phyloP scores from a whole-genome alignment of 1,140 invertebrate genomes.

The Paraescarpia echinospica region DNA sequence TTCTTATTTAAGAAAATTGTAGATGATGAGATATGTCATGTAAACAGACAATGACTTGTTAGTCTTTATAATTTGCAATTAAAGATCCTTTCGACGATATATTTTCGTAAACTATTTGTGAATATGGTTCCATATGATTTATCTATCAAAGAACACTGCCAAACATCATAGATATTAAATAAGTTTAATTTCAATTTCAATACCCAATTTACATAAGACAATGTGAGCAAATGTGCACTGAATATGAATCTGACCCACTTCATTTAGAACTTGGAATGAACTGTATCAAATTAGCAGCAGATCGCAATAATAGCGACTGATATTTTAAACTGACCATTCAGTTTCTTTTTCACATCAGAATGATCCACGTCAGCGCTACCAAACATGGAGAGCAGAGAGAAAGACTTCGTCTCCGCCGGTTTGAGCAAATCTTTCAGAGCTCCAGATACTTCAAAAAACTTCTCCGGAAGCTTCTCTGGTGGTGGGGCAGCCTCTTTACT shows the following conservation, averaged over 20 bases:
- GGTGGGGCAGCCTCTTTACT: conserved; percentile 21
- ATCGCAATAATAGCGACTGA: background rate
- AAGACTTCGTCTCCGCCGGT: background rate
- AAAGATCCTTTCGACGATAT: background rate
- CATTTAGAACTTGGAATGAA: background rate
- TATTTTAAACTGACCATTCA: background rate
- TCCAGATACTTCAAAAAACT: conserved; percentile 36
- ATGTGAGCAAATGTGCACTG: background rate
- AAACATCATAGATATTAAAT: background rate
- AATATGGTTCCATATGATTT: background rate
- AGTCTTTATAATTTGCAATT: too few relatives aligned
- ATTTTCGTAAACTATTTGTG: background rate
- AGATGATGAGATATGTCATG: too few relatives aligned
- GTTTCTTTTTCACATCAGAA: background rate
- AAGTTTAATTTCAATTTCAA: too few relatives aligned
- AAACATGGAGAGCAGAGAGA: background rate
- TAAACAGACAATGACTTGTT: too few relatives aligned
- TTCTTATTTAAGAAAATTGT: background rate
- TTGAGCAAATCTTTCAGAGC: conserved; percentile 32
- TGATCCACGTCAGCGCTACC: background rate
- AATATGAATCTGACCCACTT: background rate
- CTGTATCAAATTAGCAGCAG: background rate
- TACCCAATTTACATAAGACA: background rate
- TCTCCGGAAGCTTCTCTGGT: conserved; percentile 37
- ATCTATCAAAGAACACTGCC: background rate